These are phyloP conservation scores for Turritopsis rubra DNA, from an alignment of 30 jellyfish, hydroid and myxozoan genomes.

Conservation along the genomic window DNA sequence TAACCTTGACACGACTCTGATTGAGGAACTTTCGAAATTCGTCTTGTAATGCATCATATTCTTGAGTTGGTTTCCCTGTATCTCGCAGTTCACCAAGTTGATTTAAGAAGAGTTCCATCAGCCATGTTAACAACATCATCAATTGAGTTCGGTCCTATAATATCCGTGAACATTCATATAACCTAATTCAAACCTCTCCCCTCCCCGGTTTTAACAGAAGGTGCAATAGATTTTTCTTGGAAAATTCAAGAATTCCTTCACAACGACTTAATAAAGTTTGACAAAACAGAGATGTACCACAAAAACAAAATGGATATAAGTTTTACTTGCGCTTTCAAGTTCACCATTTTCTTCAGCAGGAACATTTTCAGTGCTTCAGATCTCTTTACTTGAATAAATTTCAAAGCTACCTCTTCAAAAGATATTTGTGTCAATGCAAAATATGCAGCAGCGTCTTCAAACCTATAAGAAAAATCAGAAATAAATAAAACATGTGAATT, in stretches of 20 bases:
- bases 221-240: too few species aligned
- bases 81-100: constrained; percentile 90
- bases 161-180: background rate
- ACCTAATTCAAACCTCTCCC: too few species aligned
- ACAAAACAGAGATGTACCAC: too few species aligned
- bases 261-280: too few species aligned
- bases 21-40: constrained; percentile 73
- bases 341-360: constrained; percentile 70
- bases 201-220: too few species aligned
- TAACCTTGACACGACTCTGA: constrained; percentile 74
- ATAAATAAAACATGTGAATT: background rate
- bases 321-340: constrained; percentile 64
- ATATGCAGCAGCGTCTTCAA: constrained; percentile 77
- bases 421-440: constrained; percentile 91
- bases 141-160: constrained; percentile 82
- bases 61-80: constrained; percentile 44
- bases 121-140: constrained; percentile 84
- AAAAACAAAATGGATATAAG: too few species aligned
- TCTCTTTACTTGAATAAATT: constrained; percentile 63
- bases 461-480: constrained; percentile 24
- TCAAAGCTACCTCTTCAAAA: constrained; percentile 90
- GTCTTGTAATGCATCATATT: constrained; percentile 57
- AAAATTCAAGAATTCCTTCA: too few species aligned
- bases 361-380: constrained; percentile 84
- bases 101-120: constrained; percentile 71